Evolutionary conservation across 2,888 invertebrate genomes (phyloP), one percentile per base, ranked within the genome.

Genomic region (Barypeithes pellucidus): DNA sequence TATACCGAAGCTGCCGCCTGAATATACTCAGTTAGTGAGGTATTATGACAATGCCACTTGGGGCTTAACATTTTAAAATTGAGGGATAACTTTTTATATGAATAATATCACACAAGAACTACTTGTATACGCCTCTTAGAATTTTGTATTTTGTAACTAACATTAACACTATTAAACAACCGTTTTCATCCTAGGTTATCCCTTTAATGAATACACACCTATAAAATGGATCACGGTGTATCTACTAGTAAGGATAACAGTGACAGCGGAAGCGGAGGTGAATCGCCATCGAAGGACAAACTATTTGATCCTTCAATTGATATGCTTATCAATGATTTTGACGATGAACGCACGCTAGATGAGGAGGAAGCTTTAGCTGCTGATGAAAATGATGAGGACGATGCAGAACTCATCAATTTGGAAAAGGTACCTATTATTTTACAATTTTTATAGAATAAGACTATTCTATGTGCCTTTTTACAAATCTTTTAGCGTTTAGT

Each of bases 281-380:
- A 81, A 72, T 82, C 83, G 29, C 80, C 84, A 75, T 86, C 86
- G 77, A 87, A 88, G 82, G 89, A 89, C 84, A 88, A 87, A 81
- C 84, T 94, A 82, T 97, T 97, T 89, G 97, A 97, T 87, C 97
- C 97, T 76, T 92, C 95, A 77, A 93, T 96, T 84, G 97, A 97
- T 87, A 96, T 98, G 96, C 93, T 98, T 90, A 94, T 97, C 77
- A 95, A 98, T 91, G 98, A 98, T 87, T 97, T 95, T 87, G 98
- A 98, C 87, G 98, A 98, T 88, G 98, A 98, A 85, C 91, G 95
- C 85, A 98, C 98, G 75, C 86, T 98, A 84, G 98, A 97, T 85
- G 98, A 98, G 88, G 98, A 98, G 89, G 98, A 98, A 89, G 96
- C 96, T 61, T 87, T 97, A 85, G 96, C 96, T 79, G 95, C 95